Evolutionary conservation across 2,797 vertebrate species (phyloP).

Genomic region (Melanotaenia parkinsoni): DNA sequence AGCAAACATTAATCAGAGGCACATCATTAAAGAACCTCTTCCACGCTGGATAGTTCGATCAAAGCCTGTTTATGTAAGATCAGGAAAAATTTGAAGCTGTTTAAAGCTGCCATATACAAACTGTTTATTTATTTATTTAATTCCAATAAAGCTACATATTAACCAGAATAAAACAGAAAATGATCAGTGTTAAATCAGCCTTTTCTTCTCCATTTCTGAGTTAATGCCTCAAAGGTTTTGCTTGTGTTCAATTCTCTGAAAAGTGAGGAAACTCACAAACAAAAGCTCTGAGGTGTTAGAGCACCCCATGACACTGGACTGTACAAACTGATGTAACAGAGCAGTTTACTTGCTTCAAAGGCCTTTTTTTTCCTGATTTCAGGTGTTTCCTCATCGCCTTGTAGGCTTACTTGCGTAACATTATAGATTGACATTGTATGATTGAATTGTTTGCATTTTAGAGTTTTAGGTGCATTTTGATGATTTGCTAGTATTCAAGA

Average conservation of each 20-base stretch:
- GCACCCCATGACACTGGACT: conserved; percentile 10
- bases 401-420: not conserved
- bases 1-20: conserved; percentile 51
- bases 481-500: too few relatives aligned
- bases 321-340: not conserved
- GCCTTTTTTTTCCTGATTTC: not conserved
- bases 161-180: conserved; percentile 13
- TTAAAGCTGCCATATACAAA: not conserved
- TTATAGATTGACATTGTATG: not conserved
- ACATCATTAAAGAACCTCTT: conserved; percentile 16
- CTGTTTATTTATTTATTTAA: conserved; percentile 6
- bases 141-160: conserved; percentile 1
- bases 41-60: conserved; percentile 13
- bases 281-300: not conserved
- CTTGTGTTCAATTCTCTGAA: not conserved
- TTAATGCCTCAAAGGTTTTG: conserved; percentile 19
- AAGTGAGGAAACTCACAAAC: conserved; percentile 2
- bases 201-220: conserved; percentile 25
- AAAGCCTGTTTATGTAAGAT: conserved; percentile 15
- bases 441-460: too few relatives aligned
- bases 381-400: not conserved
- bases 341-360: not conserved
- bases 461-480: too few relatives aligned
- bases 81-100: not conserved
- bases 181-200: conserved; percentile 16